Evolutionary conservation across 2,888 invertebrate species (phyloP).

Genomic region (Spisula subtruncata): DNA sequence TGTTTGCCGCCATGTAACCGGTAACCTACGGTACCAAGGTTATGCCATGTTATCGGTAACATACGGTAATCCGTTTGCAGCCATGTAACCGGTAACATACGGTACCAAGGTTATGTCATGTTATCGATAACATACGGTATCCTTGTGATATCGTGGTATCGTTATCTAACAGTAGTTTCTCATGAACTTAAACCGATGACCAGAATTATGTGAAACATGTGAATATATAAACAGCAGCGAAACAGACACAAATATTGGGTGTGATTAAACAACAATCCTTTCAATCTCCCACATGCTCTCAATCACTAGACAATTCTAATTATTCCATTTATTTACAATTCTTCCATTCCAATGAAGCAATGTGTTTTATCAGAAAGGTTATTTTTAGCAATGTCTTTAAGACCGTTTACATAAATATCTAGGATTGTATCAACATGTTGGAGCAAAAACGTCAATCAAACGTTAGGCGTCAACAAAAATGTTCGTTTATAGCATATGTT

Average conservation of each 20-base stretch:
- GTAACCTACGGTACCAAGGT: too few relatives aligned
- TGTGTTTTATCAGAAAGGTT: neutral
- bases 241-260: conserved; percentile 14
- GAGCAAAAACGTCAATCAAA: conserved; percentile 10
- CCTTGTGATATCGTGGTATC: neutral
- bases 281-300: neutral
- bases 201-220: conserved; percentile 14
- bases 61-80: too few relatives aligned
- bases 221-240: neutral
- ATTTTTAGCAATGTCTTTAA: conserved; percentile 2
- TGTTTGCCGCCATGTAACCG: too few relatives aligned
- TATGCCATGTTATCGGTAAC: too few relatives aligned
- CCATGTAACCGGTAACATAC: too few relatives aligned
- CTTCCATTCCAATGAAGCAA: conserved; percentile 10
- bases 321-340: conserved; percentile 12
- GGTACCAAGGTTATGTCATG: too few relatives aligned
- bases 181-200: neutral
- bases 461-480: neutral
- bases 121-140: too few relatives aligned
- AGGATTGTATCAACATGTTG: neutral
- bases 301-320: neutral
- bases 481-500: neutral
- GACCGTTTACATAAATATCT: conserved; percentile 15
- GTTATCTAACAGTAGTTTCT: neutral
- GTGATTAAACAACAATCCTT: conserved; percentile 14